Base-by-base conservation (phyloP, 2,797 vertebrate species). In the Microctenopoma steveboyesi region DNA sequence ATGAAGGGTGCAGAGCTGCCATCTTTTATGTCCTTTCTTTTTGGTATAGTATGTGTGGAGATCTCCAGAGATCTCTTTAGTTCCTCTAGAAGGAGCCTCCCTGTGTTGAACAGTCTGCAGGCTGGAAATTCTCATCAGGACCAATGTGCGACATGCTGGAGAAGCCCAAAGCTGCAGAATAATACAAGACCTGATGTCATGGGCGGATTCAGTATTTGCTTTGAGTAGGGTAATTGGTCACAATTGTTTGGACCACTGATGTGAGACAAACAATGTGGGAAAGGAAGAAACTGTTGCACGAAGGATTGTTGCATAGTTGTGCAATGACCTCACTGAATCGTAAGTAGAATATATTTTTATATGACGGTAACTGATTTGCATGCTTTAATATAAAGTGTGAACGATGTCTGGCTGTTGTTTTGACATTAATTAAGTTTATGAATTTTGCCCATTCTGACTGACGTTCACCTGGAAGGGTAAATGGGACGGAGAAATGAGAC, bases 381-480 rank as follows among this genome's bases (percentile, higher is more conserved):
- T 22, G 28, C 16, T 35, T 28, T 2, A 45, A 28, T 56, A 56
- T 30, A 25, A 27, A 50, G 10, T 14, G 11, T 60, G 18, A 60
- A 42, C 13, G 45, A 12, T 51, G 27, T 42, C 6, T 37, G 8
- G 51, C 65, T 35, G 47, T 15, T 4, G 7, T 13, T 0, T 3
- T 35, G 12, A 35, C 28, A 67, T n/a, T 9, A n/a, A 40, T 57
- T 4, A 48, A 54, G 14, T 51, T 45, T 25, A 35, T 46, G 28
- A 71, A 63, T 51, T 35, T 0, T 2, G 73, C 47, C 48, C 70
- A n/a, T 84, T 76, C 55, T 52, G 65, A 78, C 66, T 16, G 15
- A 64, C n/a, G 46, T 71, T n/a, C 65, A 68, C 64, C 72, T 16
- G 73, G 67, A 79, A 79, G 79, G 77, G 86, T 87, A 85, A 85